Conservation (phyloP, 2,113 vertebrate genomes). For the Pitta sordida region DNA sequence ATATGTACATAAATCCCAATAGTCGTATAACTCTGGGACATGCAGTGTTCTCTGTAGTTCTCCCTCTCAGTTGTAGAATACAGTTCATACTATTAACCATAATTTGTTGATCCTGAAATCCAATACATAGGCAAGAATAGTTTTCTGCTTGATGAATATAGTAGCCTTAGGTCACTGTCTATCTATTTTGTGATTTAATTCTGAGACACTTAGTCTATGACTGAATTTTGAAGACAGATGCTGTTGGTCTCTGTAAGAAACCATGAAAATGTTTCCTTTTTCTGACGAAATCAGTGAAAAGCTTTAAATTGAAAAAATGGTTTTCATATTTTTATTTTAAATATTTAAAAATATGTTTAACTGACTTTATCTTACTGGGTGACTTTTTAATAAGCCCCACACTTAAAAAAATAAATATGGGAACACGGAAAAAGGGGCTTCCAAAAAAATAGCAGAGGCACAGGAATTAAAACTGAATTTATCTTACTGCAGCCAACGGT, state of each 20-base stretch:
- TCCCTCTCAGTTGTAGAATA: not conserved
- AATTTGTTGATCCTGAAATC: slow-evolving; percentile 20
- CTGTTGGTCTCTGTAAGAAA: not conserved
- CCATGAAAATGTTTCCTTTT: not conserved
- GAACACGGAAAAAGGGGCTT: not conserved
- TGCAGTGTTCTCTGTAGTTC: not conserved
- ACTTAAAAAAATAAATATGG: not conserved
- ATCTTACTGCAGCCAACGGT: not conserved
- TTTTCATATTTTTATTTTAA: not conserved
- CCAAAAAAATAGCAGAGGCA: not conserved
- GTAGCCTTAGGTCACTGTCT: not conserved
- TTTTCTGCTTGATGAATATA: not conserved
- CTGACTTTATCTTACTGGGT: not conserved
- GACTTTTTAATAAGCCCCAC: not conserved
- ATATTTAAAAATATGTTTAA: not conserved
- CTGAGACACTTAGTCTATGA: not conserved
- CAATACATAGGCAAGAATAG: not conserved
- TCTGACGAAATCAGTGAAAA: not conserved
- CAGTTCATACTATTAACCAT: not conserved
- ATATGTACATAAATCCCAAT: not conserved
- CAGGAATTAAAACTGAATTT: not conserved
- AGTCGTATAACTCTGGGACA: not conserved
- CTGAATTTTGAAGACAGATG: not conserved
- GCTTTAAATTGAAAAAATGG: not conserved
- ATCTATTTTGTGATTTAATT: not conserved